Base-by-base conservation (phyloP, 2,888 invertebrate species). In the Aethes cnicana region DNA sequence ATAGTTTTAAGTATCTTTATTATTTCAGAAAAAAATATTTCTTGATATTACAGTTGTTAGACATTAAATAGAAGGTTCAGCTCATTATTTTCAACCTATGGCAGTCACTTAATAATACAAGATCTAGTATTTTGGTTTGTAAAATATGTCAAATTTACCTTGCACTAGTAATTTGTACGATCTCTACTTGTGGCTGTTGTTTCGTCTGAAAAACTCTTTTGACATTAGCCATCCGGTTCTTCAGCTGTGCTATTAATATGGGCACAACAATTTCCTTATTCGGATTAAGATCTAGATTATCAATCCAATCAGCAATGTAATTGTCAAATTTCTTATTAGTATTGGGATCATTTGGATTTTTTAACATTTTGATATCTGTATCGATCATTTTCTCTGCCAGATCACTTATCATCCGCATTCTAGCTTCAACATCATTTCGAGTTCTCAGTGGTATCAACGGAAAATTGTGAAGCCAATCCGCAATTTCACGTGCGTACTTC, bases 391-490 rank as follows among this genome's bases (percentile, higher is more conserved):
- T 71, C 49, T 77, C 69, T 36, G 77, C 68, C 48, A 84, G 61
- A n/a, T 74, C 69, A 39, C 63, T 64, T 3, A 82, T 70, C 64
- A 72, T 70, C 57, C 53, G 61, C 1, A 68, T 57, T 49, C 64
- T 68, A 23, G 53, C 35, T 23, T 66, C 53, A 46, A 60, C 53
- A 11, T 66, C 55, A 28, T 66, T 55, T 41, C 56, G 44, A 11
- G 59, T 61, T 32, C 18, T 47, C 6, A 70, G 50, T 4, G 72
- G 62, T 44, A 69, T 37, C 2, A 84, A 49, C 1, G 81, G 77
- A 30, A 83, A 61, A 56, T 77, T 78, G 56, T 75, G 73, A 23
- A 83, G 52, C 81, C 81, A 84, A 17, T 79, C 74, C 16, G 71
- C 62, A 55, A 84, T 79, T 62, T 82, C 78, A 61, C 73, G 72